Evolutionary conservation across 2,797 vertebrate genomes (phyloP).

Genomic region (Pangasius mekongensis): DNA sequence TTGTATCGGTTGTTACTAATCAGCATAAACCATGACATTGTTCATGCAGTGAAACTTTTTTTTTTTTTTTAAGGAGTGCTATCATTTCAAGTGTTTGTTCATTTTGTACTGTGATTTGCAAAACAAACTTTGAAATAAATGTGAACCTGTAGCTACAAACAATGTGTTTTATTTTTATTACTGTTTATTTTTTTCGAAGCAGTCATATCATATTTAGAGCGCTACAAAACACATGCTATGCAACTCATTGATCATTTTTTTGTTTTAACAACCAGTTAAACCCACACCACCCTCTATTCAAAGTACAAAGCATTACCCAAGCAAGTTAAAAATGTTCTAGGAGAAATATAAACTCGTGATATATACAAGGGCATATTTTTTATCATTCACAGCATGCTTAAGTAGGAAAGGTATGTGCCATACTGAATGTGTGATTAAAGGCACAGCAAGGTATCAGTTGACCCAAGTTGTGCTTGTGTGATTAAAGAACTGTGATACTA

Average conservation of each 20-base stretch:
- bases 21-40: not conserved
- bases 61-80: not conserved
- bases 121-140: not conserved
- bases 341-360: not conserved
- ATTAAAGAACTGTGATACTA: not conserved
- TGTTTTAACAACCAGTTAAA: constrained; percentile 55
- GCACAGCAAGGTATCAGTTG: not conserved
- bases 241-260: constrained; percentile 55
- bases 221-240: constrained; percentile 34
- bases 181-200: not conserved
- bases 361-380: constrained; percentile 58
- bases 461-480: constrained; percentile 6
- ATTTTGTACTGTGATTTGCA: constrained; percentile 5
- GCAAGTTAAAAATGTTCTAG: constrained; percentile 61
- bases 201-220: constrained; percentile 25
- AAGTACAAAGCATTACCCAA: constrained; percentile 65
- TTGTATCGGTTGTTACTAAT: not conserved
- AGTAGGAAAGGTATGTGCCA: not conserved
- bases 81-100: not conserved
- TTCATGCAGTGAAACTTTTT: not conserved
- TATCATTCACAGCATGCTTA: constrained; percentile 52
- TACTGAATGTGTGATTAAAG: constrained; percentile 10
- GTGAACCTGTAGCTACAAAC: not conserved
- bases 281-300: constrained; percentile 19
- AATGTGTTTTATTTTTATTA: not conserved